Base-by-base conservation (phyloP, 2,797 vertebrate species). In the Staurois parvus region DNA sequence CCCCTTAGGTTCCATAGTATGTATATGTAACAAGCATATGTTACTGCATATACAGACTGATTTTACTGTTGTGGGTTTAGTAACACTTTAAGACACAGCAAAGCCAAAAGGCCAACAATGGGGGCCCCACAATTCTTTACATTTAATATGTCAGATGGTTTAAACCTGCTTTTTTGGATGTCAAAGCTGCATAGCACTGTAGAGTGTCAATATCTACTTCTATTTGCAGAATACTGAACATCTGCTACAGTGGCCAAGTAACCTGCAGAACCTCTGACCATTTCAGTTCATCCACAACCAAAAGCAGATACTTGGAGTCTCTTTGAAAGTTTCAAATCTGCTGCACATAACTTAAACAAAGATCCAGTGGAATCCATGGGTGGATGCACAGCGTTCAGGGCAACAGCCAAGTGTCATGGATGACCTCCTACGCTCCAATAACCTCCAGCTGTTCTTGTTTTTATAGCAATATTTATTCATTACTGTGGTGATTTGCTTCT, bases 281-380 rank as follows among this genome's bases (percentile, higher is more conserved):
- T 19, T 10, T 29, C 28, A 28, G 28, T 29, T 26, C 26, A 66
- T 26, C n/a, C 64, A 13, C 64, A 26, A 66, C 12, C 26, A 28
- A 29, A 66, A 66, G 59, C 59, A 64, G 9, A 26, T 24, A 10
- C 2, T 10, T 2, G 59, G 5, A 48, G 42, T 48, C 30, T 52
- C 28, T 69, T 30, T 26, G 64, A 66, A 66, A 17, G 10, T 28
- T 29, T 24, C 5, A 19, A 13, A 30, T 48, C 26, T 30, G 40
- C 64, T 45, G 66, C 19, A 48, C 40, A 52, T 52, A 69, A 32
- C 30, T 69, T 52, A 79, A 62, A 56, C 8, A n/a, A 28, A 79
- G 64, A 45, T 80, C 45, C 32, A 67, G 34, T 21, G 24, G 67
- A 80, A 80, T 80, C 48, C n/a, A 30, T 13, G 24, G 79, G 67